These are phyloP conservation scores for Synanceia verrucosa DNA, from an alignment of 2,797 vertebrate genomes.

Conservation along the genomic window DNA sequence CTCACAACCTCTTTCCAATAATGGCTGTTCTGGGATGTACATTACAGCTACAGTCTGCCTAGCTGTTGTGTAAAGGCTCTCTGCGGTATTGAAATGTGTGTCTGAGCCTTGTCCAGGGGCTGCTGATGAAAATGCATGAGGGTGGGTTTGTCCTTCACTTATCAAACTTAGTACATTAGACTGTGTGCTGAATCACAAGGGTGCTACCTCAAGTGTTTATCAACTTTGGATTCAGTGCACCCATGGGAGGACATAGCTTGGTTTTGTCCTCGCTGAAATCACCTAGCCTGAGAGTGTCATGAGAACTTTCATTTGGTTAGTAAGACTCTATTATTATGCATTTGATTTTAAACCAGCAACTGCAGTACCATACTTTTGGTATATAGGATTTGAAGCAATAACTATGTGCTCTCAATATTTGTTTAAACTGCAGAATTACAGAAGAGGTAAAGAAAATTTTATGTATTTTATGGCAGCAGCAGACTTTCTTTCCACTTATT, in stretches of 20 bases:
- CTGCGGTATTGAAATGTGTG: slow-evolving; percentile 78
- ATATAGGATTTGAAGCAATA: neutral
- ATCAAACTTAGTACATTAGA: slow-evolving; percentile 78
- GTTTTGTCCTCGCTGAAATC: slow-evolving; percentile 43
- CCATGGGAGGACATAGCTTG: slow-evolving; percentile 53
- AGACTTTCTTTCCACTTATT: slow-evolving; percentile 16
- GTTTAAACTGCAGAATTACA: neutral
- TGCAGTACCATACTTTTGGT: neutral
- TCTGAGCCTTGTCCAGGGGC: slow-evolving; percentile 70
- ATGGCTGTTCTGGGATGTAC: slow-evolving; percentile 72
- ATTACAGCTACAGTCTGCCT: slow-evolving; percentile 71
- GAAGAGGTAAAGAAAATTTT: neutral
- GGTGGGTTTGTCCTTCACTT: slow-evolving; percentile 79
- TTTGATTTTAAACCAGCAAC: neutral
- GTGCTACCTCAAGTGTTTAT: slow-evolving; percentile 73
- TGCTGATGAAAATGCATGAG: slow-evolving; percentile 81
- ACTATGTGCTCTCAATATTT: neutral
- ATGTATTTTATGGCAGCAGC: neutral
- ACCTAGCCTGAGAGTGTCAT: slow-evolving; percentile 19
- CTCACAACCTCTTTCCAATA: slow-evolving; percentile 74
- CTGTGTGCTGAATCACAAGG: slow-evolving; percentile 71
- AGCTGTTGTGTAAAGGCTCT: slow-evolving; percentile 75
- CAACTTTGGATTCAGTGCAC: slow-evolving; percentile 71
- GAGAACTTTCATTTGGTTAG: slow-evolving; percentile 30
- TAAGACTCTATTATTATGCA: neutral